These are phyloP conservation scores for Silurus lanzhouensis DNA, from an alignment of 2,797 vertebrate species.

Conservation along the genomic window DNA sequence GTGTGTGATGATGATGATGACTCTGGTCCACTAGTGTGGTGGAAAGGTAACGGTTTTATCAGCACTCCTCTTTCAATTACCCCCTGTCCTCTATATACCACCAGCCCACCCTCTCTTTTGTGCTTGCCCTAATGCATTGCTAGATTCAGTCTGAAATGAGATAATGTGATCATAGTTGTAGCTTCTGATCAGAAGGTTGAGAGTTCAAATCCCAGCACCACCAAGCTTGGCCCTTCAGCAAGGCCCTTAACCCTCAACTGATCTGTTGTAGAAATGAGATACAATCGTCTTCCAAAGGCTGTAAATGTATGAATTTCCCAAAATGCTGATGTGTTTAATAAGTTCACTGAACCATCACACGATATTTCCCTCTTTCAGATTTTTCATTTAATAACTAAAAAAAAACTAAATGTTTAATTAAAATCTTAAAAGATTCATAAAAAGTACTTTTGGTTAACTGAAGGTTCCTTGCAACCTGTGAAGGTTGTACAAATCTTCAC, in stretches of 20 bases:
- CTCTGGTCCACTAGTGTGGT: constrained; percentile 42
- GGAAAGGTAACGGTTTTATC: constrained; percentile 60
- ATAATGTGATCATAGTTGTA: background rate
- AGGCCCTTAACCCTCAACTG: too few relatives aligned
- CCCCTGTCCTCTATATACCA: constrained; percentile 53
- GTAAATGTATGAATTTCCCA: background rate
- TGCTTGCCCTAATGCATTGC: constrained; percentile 34
- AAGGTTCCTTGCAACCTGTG: background rate
- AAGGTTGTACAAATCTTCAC: background rate
- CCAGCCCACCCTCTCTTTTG: constrained; percentile 34
- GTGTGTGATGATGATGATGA: background rate
- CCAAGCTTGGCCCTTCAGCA: too few relatives aligned
- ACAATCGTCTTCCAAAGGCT: too few relatives aligned
- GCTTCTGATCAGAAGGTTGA: too few relatives aligned
- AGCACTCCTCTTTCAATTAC: constrained; percentile 60
- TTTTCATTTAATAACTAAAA: too few relatives aligned
- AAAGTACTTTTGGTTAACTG: background rate
- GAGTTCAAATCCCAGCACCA: too few relatives aligned
- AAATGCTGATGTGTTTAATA: background rate
- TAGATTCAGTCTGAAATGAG: constrained; percentile 30
- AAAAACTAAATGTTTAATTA: background rate
- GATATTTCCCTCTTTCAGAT: background rate
- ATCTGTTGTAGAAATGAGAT: too few relatives aligned
- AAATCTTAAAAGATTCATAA: background rate
- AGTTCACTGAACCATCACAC: too few relatives aligned